Conservation (phyloP, 2,888 invertebrate genomes). For the Andrena dorsata region DNA sequence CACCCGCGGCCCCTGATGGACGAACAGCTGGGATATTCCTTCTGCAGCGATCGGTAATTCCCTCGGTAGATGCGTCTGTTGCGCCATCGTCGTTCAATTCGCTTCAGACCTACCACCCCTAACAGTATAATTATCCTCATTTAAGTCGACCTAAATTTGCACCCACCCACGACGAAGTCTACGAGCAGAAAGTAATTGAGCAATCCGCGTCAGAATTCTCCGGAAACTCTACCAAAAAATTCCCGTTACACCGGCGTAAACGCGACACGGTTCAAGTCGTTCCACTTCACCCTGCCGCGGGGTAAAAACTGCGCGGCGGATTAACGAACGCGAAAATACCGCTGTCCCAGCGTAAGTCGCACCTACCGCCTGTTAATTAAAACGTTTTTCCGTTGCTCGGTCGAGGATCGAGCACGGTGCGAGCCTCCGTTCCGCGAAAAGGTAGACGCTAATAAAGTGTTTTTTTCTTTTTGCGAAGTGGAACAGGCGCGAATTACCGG, state of each 20-base stretch:
- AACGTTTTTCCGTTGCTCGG: constrained; percentile 34
- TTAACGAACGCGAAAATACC: constrained; percentile 20
- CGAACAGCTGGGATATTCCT: constrained; percentile 23
- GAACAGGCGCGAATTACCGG: constrained; percentile 59
- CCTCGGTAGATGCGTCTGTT: neutral
- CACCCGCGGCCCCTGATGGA: constrained; percentile 10
- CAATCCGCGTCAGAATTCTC: neutral
- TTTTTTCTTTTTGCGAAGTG: constrained; percentile 63
- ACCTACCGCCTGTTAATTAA: constrained; percentile 35
- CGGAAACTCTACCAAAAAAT: constrained; percentile 7
- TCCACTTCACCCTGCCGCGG: neutral
- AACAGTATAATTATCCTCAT: too few species aligned
- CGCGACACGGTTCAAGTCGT: neutral
- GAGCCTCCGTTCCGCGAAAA: constrained; percentile 44
- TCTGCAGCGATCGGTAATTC: constrained; percentile 3
- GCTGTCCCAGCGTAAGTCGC: constrained; percentile 15
- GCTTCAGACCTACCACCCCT: too few species aligned
- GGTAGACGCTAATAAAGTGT: constrained; percentile 52
- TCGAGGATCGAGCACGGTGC: constrained; percentile 12
- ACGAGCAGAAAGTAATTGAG: neutral
- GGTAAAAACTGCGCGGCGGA: neutral
- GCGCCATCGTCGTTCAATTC: neutral
- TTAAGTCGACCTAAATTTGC: too few species aligned
- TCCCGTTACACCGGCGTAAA: constrained; percentile 2
- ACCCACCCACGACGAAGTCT: neutral